These are phyloP conservation scores for Pelmatolapia mariae DNA, from an alignment of 2,113 vertebrate species.

Conservation along the genomic window DNA sequence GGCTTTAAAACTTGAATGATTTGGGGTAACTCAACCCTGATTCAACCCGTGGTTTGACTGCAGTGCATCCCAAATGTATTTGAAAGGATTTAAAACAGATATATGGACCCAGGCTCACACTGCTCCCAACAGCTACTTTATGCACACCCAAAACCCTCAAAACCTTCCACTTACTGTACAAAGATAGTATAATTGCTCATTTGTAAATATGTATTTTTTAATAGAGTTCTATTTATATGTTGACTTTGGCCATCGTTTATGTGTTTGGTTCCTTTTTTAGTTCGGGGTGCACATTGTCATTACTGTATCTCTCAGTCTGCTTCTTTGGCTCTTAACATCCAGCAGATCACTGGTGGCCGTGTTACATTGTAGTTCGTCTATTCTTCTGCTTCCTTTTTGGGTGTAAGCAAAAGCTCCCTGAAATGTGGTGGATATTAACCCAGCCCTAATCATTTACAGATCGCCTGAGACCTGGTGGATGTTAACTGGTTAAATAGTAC, in stretches of 20 bases:
- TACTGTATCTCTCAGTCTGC: background rate
- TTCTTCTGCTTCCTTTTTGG: background rate
- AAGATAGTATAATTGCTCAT: background rate
- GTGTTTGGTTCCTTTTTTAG: background rate
- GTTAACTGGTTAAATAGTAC: background rate
- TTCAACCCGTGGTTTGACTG: background rate
- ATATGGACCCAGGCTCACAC: background rate
- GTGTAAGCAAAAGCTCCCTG: background rate
- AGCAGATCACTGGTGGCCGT: fast-evolving
- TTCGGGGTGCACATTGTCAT: background rate
- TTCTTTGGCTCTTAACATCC: background rate
- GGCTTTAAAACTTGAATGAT: background rate
- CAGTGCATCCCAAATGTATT: background rate
- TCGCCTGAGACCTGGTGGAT: fast-evolving
- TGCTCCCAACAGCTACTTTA: background rate
- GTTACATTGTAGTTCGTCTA: background rate
- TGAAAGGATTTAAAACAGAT: background rate
- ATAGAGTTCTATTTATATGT: slow-evolving; percentile 29
- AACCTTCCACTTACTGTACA: background rate
- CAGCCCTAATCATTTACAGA: background rate
- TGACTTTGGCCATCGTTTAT: background rate
- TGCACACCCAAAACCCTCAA: background rate
- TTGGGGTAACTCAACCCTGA: background rate
- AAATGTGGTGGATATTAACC: background rate
- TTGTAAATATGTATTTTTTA: slow-evolving; percentile 53